Base-by-base conservation (phyloP, 2,797 vertebrate species). In the Protonibea diacanthus region DNA sequence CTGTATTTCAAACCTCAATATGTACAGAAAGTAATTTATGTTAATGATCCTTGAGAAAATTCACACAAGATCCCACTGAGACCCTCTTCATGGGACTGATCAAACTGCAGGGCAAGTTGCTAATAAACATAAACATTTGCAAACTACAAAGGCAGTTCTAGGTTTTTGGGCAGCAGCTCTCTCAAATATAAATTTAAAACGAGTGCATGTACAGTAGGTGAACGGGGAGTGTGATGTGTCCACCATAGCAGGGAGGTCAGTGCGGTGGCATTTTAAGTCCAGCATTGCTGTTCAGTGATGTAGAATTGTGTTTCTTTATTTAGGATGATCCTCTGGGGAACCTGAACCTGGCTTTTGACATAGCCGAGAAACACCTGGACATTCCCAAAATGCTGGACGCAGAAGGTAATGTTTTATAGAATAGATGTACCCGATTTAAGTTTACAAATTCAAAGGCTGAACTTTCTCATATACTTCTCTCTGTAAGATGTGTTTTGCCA, bases 371-470 rank as follows among this genome's bases (percentile, higher is more conserved):
- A 89, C 96, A 99, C 92, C 95, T 99, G 93, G 98, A 99, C 95
- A 99, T 99, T 89, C 98, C 98, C 63, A 99, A 99, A 94, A 99
- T 99, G 98, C 81, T 99, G 93, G 98, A 99, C 44, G 97, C 98
- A 72, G 98, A 99, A 96, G 98, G 98, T 99, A 94, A 89, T 78
- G 21, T 73, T 77, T 47, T 23, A 64, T 57, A 4, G 6, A 67
- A 64, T 86, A 89, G 86, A 83, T 33, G 8, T 20, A 78, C 33
- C 71, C 73, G 81, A 68, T 83, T 86, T 86, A 69, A 78, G 3
- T 51, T 62, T n/a, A 65, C 21, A 14, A 14, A 17, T 25, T 23
- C 0, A 20, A 6, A 27, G 2, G 0, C 38, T 63, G 5, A 17
- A 58, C 45, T 27, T 80, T 75, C 44, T 49, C 14, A 38, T 15